Evolutionary conservation across 2,888 invertebrate species (phyloP).

Genomic region (Cephalotes varians): DNA sequence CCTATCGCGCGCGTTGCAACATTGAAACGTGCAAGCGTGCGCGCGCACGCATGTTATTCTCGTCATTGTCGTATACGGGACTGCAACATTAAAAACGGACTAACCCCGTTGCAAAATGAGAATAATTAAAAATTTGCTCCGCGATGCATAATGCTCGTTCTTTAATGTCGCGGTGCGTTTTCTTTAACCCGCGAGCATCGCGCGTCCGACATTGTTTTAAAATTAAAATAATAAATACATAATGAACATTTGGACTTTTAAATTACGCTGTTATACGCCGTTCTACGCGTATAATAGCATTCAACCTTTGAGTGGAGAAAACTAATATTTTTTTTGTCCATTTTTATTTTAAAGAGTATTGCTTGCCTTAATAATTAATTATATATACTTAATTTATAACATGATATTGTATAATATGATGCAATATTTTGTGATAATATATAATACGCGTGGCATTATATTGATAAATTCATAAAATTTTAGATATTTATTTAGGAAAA

Average conservation of each 20-base stretch:
- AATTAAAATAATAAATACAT: conserved; percentile 53
- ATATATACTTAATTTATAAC: conserved; percentile 9
- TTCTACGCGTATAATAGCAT: not conserved
- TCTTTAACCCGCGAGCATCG: conserved; percentile 5
- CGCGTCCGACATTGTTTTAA: conserved; percentile 21
- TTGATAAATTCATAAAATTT: not conserved
- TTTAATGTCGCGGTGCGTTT: conserved; percentile 35
- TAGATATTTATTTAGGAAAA: not conserved
- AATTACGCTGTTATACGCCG: conserved; percentile 13
- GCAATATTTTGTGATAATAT: not conserved
- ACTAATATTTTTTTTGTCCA: not conserved
- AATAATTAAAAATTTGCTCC: conserved; percentile 47
- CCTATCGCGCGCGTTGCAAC: conserved; percentile 15
- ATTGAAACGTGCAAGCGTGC: conserved; percentile 26
- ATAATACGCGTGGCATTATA: not conserved
- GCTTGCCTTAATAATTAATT: not conserved
- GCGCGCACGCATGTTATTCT: not conserved
- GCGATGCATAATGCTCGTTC: conserved; percentile 44
- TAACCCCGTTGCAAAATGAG: not conserved
- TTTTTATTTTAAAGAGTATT: not conserved
- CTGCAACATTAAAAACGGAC: conserved; percentile 39
- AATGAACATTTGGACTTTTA: conserved; percentile 33
- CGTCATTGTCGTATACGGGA: conserved; percentile 1
- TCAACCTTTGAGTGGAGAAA: not conserved
- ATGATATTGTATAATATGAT: not conserved